Conservation (phyloP, 2,113 vertebrate species). For the Tylochromis polylepis region DNA sequence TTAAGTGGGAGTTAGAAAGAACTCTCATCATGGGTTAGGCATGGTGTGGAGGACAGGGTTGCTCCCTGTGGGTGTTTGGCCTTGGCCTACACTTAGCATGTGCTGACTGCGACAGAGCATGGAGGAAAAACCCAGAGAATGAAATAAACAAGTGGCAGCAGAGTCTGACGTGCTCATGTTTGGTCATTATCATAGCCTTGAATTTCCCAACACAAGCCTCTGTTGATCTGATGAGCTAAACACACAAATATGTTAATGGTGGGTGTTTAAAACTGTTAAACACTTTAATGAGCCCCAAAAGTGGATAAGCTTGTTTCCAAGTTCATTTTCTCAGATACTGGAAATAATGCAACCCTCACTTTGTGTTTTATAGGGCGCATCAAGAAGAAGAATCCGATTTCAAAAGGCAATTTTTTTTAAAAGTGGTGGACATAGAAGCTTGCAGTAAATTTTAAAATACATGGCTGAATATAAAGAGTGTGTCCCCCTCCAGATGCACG, state of each 20-base stretch:
- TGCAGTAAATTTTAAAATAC: neutral
- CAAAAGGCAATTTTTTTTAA: neutral
- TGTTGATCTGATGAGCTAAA: neutral
- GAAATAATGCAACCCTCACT: neutral
- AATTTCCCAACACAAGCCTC: neutral
- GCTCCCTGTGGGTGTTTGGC: constrained; percentile 48
- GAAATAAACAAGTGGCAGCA: constrained; percentile 18
- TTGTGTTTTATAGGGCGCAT: neutral
- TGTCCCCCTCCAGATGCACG: neutral
- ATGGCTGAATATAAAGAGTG: neutral
- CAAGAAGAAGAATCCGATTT: neutral
- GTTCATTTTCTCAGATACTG: neutral
- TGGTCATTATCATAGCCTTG: neutral
- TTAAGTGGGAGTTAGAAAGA: constrained; percentile 18
- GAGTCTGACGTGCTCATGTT: neutral
- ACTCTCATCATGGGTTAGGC: constrained; percentile 9
- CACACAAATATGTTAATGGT: constrained; percentile 11
- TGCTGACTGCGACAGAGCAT: constrained; percentile 13
- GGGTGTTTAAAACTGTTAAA: constrained; percentile 1
- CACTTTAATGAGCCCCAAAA: neutral
- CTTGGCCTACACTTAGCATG: constrained; percentile 26
- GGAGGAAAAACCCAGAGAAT: constrained; percentile 5
- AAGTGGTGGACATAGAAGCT: neutral
- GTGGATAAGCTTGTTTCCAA: neutral
- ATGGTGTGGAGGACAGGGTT: constrained; percentile 23